A percentile compares a stretch with the other conserved stretches of the same genome.
Evolutionary conservation across 2,113 vertebrate genomes (phyloP).

Genomic region (Pipra filicauda): DNA sequence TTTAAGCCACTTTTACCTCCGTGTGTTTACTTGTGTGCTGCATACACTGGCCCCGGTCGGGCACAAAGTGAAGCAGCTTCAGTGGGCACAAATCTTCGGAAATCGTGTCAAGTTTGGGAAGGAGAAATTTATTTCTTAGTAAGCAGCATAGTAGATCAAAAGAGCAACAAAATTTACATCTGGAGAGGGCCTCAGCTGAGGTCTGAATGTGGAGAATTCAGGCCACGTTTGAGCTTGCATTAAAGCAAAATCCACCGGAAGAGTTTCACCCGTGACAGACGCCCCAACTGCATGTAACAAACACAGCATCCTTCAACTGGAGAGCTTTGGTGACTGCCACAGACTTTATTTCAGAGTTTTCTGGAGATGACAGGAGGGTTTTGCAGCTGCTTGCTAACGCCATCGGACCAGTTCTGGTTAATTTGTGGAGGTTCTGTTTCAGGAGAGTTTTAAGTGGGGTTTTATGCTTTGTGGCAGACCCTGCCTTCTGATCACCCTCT

Average conservation of each 20-base stretch:
- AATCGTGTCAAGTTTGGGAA: accelerated
- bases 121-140: background rate
- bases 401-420: background rate
- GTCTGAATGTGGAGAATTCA: background rate
- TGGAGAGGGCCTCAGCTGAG: background rate
- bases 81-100: background rate
- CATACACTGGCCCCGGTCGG: accelerated
- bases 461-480: background rate
- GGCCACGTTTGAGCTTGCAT: background rate
- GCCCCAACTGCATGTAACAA: background rate
- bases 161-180: background rate
- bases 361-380: background rate
- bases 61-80: background rate
- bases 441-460: background rate
- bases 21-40: accelerated
- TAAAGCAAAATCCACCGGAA: background rate
- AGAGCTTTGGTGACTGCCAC: background rate
- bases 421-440: background rate
- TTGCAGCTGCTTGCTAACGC: background rate
- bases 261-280: accelerated
- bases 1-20: background rate
- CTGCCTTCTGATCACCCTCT: background rate
- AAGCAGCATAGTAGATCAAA: background rate
- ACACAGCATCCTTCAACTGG: background rate
- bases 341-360: background rate